A percentile compares a stretch with the other conserved stretches of the same genome.
phyloP scores from a whole-genome alignment of 2,797 vertebrate genomes.

The Ctenochaetus hawaiiensis region DNA sequence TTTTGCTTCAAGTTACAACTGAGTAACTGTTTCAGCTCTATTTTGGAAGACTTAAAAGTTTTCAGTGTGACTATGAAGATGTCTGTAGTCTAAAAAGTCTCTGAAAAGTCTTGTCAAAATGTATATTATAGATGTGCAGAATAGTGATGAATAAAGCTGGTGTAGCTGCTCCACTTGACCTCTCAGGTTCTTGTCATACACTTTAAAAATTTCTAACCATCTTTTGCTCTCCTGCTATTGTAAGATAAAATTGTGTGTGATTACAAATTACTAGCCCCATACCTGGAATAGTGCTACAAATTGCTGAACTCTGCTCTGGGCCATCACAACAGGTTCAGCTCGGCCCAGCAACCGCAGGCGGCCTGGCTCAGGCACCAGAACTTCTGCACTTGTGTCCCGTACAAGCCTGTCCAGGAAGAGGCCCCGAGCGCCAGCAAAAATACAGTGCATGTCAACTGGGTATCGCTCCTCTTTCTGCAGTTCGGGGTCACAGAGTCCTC shows the following conservation, averaged over 20 bases:
- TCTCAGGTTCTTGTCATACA: background rate
- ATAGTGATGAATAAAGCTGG: background rate
- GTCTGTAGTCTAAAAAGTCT: too few relatives aligned
- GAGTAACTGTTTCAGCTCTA: background rate
- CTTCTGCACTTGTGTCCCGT: constrained; percentile 94
- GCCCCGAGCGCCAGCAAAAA: constrained; percentile 92
- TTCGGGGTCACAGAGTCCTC: constrained; percentile 96
- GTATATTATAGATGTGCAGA: background rate
- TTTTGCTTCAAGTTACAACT: background rate
- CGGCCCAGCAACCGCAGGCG: constrained; percentile 88
- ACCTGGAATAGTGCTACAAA: constrained; percentile 93
- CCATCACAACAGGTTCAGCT: constrained; percentile 95
- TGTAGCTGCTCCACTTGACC: too few relatives aligned
- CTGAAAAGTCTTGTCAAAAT: constrained; percentile 3
- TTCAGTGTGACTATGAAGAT: background rate
- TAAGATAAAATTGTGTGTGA: background rate
- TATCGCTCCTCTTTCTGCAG: constrained; percentile 92
- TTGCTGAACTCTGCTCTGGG: constrained; percentile 94
- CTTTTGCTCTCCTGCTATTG: background rate
- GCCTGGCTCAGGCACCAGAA: constrained; percentile 90
- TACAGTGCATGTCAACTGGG: constrained; percentile 97
- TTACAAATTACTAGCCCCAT: background rate
- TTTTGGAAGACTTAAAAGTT: background rate
- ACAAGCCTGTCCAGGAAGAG: constrained; percentile 93
- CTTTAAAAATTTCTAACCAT: background rate